phyloP scores from a whole-genome alignment of 2,888 invertebrate species.

The Pterobdella sp. region DNA sequence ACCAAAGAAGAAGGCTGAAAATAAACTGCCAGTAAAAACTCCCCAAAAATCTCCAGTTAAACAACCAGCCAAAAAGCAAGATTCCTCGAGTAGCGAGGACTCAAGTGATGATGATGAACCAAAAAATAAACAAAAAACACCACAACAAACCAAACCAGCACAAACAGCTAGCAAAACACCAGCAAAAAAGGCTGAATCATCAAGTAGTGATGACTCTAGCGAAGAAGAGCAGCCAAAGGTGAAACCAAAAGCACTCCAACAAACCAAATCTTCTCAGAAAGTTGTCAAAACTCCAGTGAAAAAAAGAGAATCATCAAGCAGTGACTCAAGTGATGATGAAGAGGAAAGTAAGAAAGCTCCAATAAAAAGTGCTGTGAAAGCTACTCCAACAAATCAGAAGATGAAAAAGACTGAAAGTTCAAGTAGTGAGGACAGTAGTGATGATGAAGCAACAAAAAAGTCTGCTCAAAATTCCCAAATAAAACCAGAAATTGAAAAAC shows the following conservation, averaged over 20 bases:
- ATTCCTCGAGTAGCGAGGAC: neutral
- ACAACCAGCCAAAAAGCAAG: neutral
- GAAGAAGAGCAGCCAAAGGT: neutral
- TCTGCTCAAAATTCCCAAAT: neutral
- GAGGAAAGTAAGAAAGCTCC: neutral
- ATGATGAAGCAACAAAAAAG: neutral
- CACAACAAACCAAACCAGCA: neutral
- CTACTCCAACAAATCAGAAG: neutral
- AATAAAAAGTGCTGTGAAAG: neutral
- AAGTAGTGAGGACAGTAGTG: neutral
- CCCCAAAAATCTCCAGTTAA: neutral
- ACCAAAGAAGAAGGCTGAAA: neutral
- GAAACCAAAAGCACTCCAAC: neutral
- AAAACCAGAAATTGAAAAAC: neutral
- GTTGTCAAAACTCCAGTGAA: neutral
- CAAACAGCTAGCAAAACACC: neutral
- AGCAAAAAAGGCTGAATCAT: neutral
- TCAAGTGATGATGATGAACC: slow-evolving; percentile 1
- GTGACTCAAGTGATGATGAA: neutral
- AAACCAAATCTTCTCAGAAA: neutral
- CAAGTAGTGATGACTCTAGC: slow-evolving; percentile 9
- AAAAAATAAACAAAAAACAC: neutral
- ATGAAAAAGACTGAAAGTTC: neutral
- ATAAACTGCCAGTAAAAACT: neutral
- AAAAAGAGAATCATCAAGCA: neutral